Evolutionary conservation across 2,888 invertebrate species (phyloP).

Genomic region (Onthophagus sagittarius): DNA sequence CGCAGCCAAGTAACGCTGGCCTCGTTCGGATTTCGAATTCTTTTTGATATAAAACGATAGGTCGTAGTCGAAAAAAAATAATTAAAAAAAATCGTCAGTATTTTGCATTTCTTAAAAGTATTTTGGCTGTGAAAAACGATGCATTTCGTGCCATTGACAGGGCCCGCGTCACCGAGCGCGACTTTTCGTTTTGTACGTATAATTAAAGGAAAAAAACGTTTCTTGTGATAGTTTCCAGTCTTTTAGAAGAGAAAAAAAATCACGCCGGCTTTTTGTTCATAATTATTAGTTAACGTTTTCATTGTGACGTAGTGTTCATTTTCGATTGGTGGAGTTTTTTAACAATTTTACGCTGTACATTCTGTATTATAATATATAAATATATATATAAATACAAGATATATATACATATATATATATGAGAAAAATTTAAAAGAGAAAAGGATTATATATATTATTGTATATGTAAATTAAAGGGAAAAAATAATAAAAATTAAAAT

Average conservation of each 20-base stretch:
- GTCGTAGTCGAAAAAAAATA: background rate
- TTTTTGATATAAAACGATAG: constrained; percentile 17
- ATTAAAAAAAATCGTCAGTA: constrained; percentile 39
- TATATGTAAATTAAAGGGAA: constrained; percentile 15
- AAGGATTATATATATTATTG: constrained; percentile 22
- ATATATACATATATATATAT: constrained; percentile 11
- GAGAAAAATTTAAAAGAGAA: constrained; percentile 20
- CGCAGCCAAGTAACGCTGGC: background rate
- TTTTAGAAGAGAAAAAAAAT: constrained; percentile 19
- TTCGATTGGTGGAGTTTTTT: constrained; percentile 2
- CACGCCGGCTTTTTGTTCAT: constrained; percentile 21
- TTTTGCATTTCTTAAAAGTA: constrained; percentile 38
- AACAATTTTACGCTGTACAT: constrained; percentile 22
- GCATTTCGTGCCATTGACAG: constrained; percentile 45
- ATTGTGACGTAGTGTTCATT: constrained; percentile 1
- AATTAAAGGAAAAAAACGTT: constrained; percentile 23
- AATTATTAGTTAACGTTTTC: background rate
- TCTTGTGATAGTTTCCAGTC: constrained; percentile 34
- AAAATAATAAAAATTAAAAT: constrained; percentile 3
- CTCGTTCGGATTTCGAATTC: constrained; percentile 7
- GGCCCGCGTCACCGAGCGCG: constrained; percentile 16
- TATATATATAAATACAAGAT: constrained; percentile 16
- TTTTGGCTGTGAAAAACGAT: constrained; percentile 48
- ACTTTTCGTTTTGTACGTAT: constrained; percentile 1
- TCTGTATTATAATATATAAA: constrained; percentile 26